These are phyloP conservation scores for Dasyurus viverrinus DNA, from an alignment of 2,113 vertebrate species.

Conservation along the genomic window DNA sequence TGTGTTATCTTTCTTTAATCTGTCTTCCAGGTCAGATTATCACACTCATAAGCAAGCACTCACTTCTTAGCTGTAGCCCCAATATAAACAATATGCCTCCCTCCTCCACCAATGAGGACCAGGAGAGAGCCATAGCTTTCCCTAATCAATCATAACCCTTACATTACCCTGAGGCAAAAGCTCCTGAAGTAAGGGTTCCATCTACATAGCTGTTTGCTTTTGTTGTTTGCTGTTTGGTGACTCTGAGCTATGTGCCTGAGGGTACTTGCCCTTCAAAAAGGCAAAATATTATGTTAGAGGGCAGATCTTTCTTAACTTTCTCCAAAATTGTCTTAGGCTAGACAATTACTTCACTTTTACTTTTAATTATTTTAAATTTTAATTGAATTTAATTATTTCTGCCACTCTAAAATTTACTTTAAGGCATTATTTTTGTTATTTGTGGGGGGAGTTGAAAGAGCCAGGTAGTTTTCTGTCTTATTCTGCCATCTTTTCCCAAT, in stretches of 20 bases:
- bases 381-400: background rate
- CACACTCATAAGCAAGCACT: background rate
- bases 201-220: background rate
- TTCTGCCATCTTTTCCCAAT: background rate
- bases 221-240: background rate
- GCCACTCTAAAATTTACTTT: background rate
- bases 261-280: background rate
- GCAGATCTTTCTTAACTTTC: background rate
- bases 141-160: too few relatives aligned
- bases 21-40: too few relatives aligned
- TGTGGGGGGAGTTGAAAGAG: background rate
- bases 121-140: background rate
- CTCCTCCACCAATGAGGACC: too few relatives aligned
- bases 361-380: background rate
- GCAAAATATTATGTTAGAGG: background rate
- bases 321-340: background rate
- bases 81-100: background rate
- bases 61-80: background rate
- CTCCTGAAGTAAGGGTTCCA: background rate
- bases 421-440: background rate
- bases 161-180: background rate
- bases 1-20: too few relatives aligned
- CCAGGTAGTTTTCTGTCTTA: too few relatives aligned
- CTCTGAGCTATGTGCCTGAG: background rate
- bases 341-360: background rate